phyloP scores from a whole-genome alignment of 2,113 vertebrate genomes.

The Turdus rufiventris region DNA sequence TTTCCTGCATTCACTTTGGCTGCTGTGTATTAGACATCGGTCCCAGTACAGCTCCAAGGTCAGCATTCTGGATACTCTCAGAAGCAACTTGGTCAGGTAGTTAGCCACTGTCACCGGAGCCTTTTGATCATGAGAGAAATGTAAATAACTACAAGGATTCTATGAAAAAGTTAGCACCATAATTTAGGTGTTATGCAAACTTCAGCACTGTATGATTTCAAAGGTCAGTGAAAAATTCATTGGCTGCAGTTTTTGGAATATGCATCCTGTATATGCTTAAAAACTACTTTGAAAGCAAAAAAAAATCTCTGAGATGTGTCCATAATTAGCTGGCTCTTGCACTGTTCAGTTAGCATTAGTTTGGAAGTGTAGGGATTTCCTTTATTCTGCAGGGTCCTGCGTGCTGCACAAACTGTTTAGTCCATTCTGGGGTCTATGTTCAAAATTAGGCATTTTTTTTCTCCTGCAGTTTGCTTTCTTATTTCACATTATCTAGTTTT shows the following conservation, averaged over 20 bases:
- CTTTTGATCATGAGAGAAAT: background rate
- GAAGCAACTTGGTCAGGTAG: background rate
- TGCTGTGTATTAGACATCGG: background rate
- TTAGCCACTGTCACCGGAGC: background rate
- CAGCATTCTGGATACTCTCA: background rate
- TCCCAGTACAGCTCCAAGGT: background rate
- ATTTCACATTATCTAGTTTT: background rate
- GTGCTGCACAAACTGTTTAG: background rate
- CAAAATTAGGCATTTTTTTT: background rate
- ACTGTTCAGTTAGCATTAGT: background rate
- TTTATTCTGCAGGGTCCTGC: background rate
- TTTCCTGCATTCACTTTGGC: background rate
- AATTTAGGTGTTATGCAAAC: background rate
- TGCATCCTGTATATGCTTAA: background rate
- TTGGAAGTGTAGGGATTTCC: background rate
- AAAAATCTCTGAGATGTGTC: background rate
- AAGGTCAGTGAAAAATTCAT: background rate
- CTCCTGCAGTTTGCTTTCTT: background rate
- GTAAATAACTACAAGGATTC: background rate
- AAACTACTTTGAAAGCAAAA: background rate
- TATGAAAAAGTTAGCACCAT: background rate
- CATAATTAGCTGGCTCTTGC: background rate
- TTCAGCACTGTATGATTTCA: background rate
- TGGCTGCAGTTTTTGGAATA: background rate
- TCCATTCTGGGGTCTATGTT: background rate